phyloP scores from a whole-genome alignment of 2,113 vertebrate genomes.

The Alethe castanea region DNA sequence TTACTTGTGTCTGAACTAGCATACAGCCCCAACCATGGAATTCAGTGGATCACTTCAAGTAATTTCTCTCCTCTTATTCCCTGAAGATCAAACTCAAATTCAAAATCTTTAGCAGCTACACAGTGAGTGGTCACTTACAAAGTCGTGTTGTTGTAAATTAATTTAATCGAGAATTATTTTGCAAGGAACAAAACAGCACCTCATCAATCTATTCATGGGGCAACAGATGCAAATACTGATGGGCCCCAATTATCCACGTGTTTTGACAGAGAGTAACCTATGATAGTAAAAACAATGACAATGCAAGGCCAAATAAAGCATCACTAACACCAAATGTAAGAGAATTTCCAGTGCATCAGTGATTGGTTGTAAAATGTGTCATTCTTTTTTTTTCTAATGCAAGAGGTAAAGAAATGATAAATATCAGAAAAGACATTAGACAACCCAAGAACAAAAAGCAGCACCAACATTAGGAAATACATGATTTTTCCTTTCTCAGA shows the following conservation, averaged over 20 bases:
- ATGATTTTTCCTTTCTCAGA: not conserved
- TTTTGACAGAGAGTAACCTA: not conserved
- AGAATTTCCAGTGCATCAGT: not conserved
- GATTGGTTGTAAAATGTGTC: not conserved
- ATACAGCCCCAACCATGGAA: not conserved
- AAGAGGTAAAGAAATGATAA: not conserved
- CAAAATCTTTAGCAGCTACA: not conserved
- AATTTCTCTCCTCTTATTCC: not conserved
- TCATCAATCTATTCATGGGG: not conserved
- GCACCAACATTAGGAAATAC: not conserved
- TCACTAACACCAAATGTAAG: not conserved
- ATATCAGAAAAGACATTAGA: not conserved
- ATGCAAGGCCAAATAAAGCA: not conserved
- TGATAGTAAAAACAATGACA: not conserved
- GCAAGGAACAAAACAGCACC: not conserved
- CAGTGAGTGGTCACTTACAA: not conserved
- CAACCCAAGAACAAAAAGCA: not conserved
- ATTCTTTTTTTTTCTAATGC: not conserved
- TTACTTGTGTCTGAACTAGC: not conserved
- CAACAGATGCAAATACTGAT: not conserved
- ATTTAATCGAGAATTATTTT: not conserved
- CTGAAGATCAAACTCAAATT: not conserved
- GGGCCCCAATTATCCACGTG: fast-evolving
- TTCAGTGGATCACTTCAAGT: not conserved
- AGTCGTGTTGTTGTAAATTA: not conserved